These are phyloP conservation scores for Pristionchus maxplancki DNA, from an alignment of 2,888 invertebrate genomes.

Conservation along the genomic window DNA sequence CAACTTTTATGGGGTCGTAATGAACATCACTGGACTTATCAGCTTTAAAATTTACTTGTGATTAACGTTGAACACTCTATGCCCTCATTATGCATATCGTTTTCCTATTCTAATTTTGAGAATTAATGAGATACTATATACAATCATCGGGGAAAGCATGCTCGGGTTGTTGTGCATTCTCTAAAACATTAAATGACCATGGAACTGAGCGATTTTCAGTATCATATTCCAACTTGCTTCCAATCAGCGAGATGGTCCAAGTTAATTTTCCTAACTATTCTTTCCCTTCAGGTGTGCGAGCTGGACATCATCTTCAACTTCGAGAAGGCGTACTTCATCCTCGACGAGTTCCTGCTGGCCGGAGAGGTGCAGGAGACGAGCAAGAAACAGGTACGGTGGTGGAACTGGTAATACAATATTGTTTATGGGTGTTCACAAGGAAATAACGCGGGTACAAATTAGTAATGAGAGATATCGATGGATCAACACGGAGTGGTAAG, in stretches of 20 bases:
- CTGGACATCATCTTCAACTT: constrained; percentile 99
- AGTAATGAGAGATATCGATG: background rate
- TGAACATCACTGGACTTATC: background rate
- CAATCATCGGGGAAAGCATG: too few species aligned
- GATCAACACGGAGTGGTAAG: background rate
- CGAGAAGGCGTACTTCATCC: constrained; percentile 99
- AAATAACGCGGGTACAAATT: too few species aligned
- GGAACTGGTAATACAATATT: background rate
- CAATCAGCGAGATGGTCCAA: too few species aligned
- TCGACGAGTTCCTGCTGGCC: constrained; percentile 96
- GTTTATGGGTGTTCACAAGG: too few species aligned
- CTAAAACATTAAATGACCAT: background rate
- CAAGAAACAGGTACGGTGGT: constrained; percentile 84
- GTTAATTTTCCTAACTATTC: too few species aligned
- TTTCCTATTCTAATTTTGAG: too few species aligned
- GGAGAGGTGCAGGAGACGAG: constrained; percentile 99
- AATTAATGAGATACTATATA: too few species aligned
- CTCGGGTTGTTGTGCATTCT: too few species aligned
- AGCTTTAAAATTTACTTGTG: background rate
- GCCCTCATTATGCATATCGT: too few species aligned
- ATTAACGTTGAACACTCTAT: too few species aligned
- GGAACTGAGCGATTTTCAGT: background rate
- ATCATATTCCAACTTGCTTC: too few species aligned
- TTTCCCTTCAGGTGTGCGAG: constrained; percentile 90
- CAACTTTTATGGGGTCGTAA: background rate